A percentile compares a stretch with the other conserved stretches of the same genome.
phyloP scores from a whole-genome alignment of 2,888 invertebrate genomes.

The Odiellus spinosus region DNA sequence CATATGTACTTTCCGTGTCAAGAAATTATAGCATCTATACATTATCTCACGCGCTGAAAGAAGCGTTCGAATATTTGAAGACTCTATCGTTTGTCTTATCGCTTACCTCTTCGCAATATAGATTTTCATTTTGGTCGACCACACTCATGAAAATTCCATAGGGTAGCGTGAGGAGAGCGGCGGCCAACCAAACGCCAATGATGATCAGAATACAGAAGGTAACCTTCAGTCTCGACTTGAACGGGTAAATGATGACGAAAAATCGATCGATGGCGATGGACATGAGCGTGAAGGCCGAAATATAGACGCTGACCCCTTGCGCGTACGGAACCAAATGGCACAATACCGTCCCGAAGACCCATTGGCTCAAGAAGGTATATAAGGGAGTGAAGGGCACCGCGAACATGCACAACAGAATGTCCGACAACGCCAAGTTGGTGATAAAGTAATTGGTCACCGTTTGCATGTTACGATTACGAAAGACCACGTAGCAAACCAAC shows the following conservation, averaged over 20 bases:
- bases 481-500: conserved; percentile 83
- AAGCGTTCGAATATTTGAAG: too few species aligned
- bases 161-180: conserved; percentile 71
- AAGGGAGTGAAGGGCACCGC: conserved; percentile 94
- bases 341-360: conserved; percentile 79
- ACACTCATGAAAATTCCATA: conserved; percentile 65
- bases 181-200: conserved; percentile 74
- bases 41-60: too few species aligned
- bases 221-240: conserved; percentile 75
- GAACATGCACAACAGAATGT: conserved; percentile 77
- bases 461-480: conserved; percentile 85
- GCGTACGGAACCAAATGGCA: conserved; percentile 88
- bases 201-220: conserved; percentile 71
- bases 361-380: conserved; percentile 61
- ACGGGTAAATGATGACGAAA: conserved; percentile 92
- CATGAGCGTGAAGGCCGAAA: conserved; percentile 87
- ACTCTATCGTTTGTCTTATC: too few species aligned
- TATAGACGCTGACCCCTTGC: conserved; percentile 91
- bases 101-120: conserved; percentile 54
- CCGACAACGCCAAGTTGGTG: conserved; percentile 85
- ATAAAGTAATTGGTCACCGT: conserved; percentile 96
- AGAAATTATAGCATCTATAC: too few species aligned
- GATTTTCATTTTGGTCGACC: conserved; percentile 33
- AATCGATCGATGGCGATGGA: conserved; percentile 95
- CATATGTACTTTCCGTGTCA: too few species aligned